Percentiles rank a stretch among this genome's conserved stretches.
These are phyloP conservation scores for Tetragonula carbonaria DNA, from an alignment of 2,888 invertebrate species.

Conservation along the genomic window DNA sequence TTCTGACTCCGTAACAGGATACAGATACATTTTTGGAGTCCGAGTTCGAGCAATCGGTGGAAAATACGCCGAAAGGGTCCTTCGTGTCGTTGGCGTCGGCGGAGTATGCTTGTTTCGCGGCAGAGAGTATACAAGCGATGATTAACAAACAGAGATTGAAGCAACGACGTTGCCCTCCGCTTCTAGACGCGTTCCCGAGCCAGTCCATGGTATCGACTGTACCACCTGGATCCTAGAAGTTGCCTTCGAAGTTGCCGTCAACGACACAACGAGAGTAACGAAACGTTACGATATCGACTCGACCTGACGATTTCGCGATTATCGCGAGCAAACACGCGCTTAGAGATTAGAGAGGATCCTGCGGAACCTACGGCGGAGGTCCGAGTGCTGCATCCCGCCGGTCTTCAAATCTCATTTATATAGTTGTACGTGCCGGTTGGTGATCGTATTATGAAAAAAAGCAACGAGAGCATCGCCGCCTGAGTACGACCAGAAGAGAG, in stretches of 20 bases:
- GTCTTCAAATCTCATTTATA: constrained; percentile 73
- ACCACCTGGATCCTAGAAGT: not conserved
- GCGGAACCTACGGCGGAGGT: constrained; percentile 74
- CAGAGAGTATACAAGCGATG: constrained; percentile 43
- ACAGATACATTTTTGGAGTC: constrained; percentile 81
- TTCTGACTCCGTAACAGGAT: constrained; percentile 85
- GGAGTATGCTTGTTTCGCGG: constrained; percentile 10
- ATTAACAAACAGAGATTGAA: constrained; percentile 32
- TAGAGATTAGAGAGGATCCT: constrained; percentile 51
- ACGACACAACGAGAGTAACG: not conserved
- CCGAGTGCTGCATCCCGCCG: constrained; percentile 70
- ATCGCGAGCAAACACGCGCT: not conserved
- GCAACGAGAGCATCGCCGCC: constrained; percentile 66
- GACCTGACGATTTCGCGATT: not conserved
- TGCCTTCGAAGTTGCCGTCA: not conserved
- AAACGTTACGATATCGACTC: not conserved
- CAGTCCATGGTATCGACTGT: constrained; percentile 47
- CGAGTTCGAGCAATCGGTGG: constrained; percentile 66
- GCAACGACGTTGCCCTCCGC: constrained; percentile 31
- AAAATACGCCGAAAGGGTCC: constrained; percentile 71
- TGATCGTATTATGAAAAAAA: constrained; percentile 75
- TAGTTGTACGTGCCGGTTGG: constrained; percentile 71
- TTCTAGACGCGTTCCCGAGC: not conserved
- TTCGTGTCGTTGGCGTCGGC: constrained; percentile 47
- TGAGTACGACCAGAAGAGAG: constrained; percentile 30